These are phyloP conservation scores for Pseudorhiza aurosa DNA, from an alignment of 30 jellyfish, hydroid and myxozoan species.

Conservation along the genomic window DNA sequence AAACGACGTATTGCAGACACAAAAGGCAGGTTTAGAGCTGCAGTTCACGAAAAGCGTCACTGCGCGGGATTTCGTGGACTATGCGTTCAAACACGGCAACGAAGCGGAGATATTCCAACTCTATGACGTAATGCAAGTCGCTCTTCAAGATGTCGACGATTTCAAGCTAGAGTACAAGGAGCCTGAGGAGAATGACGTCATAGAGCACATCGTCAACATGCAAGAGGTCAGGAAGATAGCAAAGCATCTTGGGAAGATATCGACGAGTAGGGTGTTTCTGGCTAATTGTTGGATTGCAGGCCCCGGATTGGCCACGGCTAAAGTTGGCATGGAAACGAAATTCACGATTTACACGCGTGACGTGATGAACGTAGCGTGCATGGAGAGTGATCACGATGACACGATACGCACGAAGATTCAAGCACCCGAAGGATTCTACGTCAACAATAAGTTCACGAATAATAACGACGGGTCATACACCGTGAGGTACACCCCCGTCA, in stretches of 20 bases:
- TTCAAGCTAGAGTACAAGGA: conserved; percentile 76
- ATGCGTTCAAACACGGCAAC: conserved; percentile 94
- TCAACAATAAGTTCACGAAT: conserved; percentile 73
- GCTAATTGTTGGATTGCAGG: conserved; percentile 80
- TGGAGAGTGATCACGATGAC: conserved; percentile 76
- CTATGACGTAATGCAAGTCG: conserved; percentile 83
- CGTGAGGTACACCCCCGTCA: conserved; percentile 90
- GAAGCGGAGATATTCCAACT: conserved; percentile 94
- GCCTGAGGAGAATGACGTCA: conserved; percentile 99
- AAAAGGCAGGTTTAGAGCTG: conserved; percentile 63
- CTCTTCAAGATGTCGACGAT: conserved; percentile 75
- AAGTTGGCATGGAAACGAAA: conserved; percentile 89
- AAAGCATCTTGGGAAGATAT: conserved; percentile 83
- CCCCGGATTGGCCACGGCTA: conserved; percentile 90
- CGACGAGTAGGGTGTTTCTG: conserved; percentile 80
- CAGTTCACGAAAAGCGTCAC: conserved; percentile 64
- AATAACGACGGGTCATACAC: conserved; percentile 80
- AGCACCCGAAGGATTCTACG: conserved; percentile 97
- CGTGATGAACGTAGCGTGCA: conserved; percentile 72
- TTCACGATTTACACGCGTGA: conserved; percentile 83
- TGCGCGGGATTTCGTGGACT: conserved; percentile 86
- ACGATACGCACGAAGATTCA: conserved; percentile 86
- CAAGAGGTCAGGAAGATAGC: conserved; percentile 79
- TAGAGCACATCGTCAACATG: conserved; percentile 72
- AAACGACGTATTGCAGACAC: conserved; percentile 70